Conservation (phyloP, 2,888 invertebrate genomes). For the Tineola bisselliella region DNA sequence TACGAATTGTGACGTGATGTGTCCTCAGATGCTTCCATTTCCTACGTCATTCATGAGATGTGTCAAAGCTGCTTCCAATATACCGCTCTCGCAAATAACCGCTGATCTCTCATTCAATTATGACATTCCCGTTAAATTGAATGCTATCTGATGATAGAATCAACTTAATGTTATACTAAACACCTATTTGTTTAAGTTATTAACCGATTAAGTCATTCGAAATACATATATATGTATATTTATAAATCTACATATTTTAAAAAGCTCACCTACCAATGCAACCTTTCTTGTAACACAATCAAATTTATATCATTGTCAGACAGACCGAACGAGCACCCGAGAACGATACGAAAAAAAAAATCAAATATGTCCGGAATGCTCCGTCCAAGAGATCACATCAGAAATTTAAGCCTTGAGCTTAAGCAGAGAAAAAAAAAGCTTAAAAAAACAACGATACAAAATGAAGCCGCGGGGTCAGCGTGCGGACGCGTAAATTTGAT, state of each 20-base stretch:
- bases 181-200: too few relatives aligned
- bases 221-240: too few relatives aligned
- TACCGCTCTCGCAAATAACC: background rate
- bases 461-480: slow-evolving; percentile 11
- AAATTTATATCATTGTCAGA: slow-evolving; percentile 39
- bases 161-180: too few relatives aligned
- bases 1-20: slow-evolving; percentile 34
- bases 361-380: slow-evolving; percentile 65
- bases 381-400: slow-evolving; percentile 49
- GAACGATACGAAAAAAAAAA: slow-evolving; percentile 42
- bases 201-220: too few relatives aligned
- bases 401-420: slow-evolving; percentile 51
- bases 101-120: background rate
- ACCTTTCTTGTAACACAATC: slow-evolving; percentile 32
- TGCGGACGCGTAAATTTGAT: background rate
- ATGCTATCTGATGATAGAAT: background rate
- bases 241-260: background rate
- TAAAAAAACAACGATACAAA: slow-evolving; percentile 9
- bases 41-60: slow-evolving; percentile 11
- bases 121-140: background rate
- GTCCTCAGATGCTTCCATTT: slow-evolving; percentile 4
- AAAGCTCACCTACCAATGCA: slow-evolving; percentile 22
- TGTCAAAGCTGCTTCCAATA: slow-evolving; percentile 1
- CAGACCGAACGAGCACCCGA: slow-evolving; percentile 25
- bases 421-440: slow-evolving; percentile 32